Percentiles rank a stretch among this genome's conserved stretches.
Conservation (phyloP, 2,888 invertebrate species). For the Dolichopus griseipennis region DNA sequence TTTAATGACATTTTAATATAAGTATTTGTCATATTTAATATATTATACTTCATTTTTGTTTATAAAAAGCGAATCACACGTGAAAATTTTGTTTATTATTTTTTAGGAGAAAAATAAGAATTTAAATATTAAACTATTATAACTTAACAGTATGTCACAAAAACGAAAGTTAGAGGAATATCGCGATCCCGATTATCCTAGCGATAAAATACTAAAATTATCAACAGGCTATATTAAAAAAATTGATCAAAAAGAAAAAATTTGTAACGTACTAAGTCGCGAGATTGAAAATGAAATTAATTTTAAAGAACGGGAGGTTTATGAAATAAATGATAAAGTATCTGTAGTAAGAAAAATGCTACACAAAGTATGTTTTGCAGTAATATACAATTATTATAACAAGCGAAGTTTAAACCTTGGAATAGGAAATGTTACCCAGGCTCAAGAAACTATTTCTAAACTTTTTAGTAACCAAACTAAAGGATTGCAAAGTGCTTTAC, state of each 20-base stretch:
- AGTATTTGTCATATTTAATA: too few species aligned
- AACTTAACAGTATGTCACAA: constrained; percentile 22
- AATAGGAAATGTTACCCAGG: constrained; percentile 30
- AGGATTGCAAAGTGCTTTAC: constrained; percentile 50
- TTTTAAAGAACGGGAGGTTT: constrained; percentile 60
- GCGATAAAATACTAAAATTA: constrained; percentile 7
- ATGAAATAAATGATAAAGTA: constrained; percentile 58
- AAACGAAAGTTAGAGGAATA: constrained; percentile 46
- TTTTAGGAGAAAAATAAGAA: not conserved
- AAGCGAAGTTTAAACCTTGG: constrained; percentile 46
- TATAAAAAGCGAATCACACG: not conserved
- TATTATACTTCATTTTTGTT: too few species aligned
- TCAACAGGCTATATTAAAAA: not conserved
- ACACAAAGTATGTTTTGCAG: constrained; percentile 51
- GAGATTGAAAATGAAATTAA: constrained; percentile 66
- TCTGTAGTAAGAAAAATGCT: constrained; percentile 49
- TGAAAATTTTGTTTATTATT: not conserved
- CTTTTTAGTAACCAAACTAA: constrained; percentile 29
- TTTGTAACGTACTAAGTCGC: constrained; percentile 52
- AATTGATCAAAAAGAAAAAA: constrained; percentile 10
- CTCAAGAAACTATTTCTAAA: constrained; percentile 29
- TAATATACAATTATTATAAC: constrained; percentile 53
- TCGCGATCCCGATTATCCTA: constrained; percentile 53
- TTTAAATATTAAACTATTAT: not conserved
- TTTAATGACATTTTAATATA: too few species aligned